A percentile compares a stretch with the other conserved stretches of the same genome.
phyloP scores from a whole-genome alignment of 2,888 invertebrate genomes.

The Drosophila buzzatii region DNA sequence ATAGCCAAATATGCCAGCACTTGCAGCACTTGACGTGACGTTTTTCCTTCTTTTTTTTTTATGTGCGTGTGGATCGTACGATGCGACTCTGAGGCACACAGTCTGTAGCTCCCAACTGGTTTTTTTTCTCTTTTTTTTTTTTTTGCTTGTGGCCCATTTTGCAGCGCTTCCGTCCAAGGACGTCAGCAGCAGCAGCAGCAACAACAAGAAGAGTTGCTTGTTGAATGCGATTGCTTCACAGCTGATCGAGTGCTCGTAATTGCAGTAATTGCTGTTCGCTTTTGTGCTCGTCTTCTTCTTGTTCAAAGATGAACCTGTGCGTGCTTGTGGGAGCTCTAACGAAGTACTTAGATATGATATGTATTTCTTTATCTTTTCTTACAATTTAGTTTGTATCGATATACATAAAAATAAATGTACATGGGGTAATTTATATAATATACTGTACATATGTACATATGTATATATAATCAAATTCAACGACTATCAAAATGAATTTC shows the following conservation, averaged over 20 bases:
- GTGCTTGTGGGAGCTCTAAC: too few species aligned
- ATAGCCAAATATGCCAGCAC: constrained; percentile 3
- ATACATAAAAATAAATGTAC: too few species aligned
- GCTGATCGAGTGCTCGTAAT: constrained; percentile 43
- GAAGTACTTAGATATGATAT: background rate
- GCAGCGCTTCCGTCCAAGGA: constrained; percentile 40
- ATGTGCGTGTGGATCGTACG: constrained; percentile 51
- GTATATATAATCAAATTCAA: background rate
- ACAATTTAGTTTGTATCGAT: too few species aligned
- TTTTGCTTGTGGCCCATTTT: constrained; percentile 47
- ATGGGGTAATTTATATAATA: too few species aligned
- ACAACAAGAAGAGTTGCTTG: constrained; percentile 1
- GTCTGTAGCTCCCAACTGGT: constrained; percentile 34
- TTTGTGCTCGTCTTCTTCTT: constrained; percentile 16
- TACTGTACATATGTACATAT: background rate
- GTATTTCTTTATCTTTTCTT: too few species aligned
- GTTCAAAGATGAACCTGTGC: background rate
- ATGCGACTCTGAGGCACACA: constrained; percentile 19
- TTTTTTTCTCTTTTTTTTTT: constrained; percentile 25
- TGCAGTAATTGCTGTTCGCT: constrained; percentile 28
- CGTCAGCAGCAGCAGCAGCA: constrained; percentile 15
- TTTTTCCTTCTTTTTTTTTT: background rate
- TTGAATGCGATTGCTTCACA: constrained; percentile 26
- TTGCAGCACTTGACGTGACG: background rate
- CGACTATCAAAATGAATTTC: background rate